phyloP scores from a whole-genome alignment of 2,888 invertebrate species.

The Microplitis deprimator region DNA sequence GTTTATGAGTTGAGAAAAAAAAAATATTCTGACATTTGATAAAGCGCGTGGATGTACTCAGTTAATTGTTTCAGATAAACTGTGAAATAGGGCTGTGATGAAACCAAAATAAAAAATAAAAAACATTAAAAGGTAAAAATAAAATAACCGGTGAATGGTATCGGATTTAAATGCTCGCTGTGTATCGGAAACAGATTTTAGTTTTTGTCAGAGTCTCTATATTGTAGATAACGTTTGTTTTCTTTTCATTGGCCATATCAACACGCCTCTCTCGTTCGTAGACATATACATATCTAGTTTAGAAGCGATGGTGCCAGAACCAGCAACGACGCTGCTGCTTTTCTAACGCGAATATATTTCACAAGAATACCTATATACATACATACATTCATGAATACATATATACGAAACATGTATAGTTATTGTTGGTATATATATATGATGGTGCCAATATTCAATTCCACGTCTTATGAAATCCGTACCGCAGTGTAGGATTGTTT shows the following conservation, averaged over 20 bases:
- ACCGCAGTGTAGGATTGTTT: not conserved
- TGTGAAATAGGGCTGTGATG: slow-evolving; percentile 7
- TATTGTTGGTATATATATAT: not conserved
- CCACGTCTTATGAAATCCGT: slow-evolving; percentile 22
- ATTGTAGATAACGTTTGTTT: slow-evolving; percentile 30
- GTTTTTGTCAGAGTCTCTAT: slow-evolving; percentile 25
- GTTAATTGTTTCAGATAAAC: slow-evolving; percentile 30
- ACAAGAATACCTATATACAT: slow-evolving; percentile 1
- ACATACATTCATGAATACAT: not conserved
- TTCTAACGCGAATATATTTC: slow-evolving; percentile 10
- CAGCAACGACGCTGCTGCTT: not conserved
- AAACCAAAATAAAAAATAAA: slow-evolving; percentile 20
- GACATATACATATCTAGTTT: slow-evolving; percentile 18
- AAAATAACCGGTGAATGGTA: slow-evolving; percentile 1
- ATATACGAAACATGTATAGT: not conserved
- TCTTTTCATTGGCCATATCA: slow-evolving; percentile 39
- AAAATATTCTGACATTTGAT: slow-evolving; percentile 15
- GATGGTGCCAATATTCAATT: slow-evolving; percentile 32
- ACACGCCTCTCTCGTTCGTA: slow-evolving; percentile 19
- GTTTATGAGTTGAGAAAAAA: not conserved
- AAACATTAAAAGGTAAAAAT: slow-evolving; percentile 6
- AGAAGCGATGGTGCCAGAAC: slow-evolving; percentile 2
- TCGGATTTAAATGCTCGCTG: slow-evolving; percentile 24
- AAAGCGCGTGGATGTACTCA: not conserved
- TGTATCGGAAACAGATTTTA: slow-evolving; percentile 29